Percentiles rank a stretch among this genome's conserved stretches.
These are phyloP conservation scores for Pantelozetes paolii DNA, from an alignment of 2,888 invertebrate species.

Conservation along the genomic window DNA sequence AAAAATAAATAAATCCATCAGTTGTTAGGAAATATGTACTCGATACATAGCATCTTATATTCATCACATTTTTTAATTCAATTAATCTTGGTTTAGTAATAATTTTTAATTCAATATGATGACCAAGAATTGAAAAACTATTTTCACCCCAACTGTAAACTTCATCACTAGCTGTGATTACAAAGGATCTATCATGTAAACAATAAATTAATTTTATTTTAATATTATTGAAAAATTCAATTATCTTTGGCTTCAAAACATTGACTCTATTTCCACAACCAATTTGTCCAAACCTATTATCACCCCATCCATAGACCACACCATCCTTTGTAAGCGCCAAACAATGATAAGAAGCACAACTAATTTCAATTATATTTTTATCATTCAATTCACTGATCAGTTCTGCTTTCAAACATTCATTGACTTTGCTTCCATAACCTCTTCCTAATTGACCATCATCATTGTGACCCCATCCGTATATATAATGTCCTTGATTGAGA, in stretches of 20 bases:
- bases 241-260: neutral
- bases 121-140: neutral
- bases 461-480: neutral
- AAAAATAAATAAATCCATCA: neutral
- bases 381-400: neutral
- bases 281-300: neutral
- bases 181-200: neutral
- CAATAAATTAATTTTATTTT: neutral
- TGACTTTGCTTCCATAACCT: neutral
- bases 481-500: neutral
- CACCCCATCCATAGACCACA: neutral
- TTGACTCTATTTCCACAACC: neutral
- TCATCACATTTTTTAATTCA: neutral
- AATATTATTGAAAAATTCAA: neutral
- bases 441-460: neutral
- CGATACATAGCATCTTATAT: neutral
- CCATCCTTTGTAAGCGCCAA: neutral
- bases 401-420: neutral
- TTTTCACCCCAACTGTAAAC: neutral
- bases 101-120: no score
- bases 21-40: neutral
- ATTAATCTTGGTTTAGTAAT: no score
- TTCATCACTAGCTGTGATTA: neutral
- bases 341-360: neutral
- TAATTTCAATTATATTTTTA: neutral